These are phyloP conservation scores for Hipparchia sbordonii DNA, from an alignment of 2,888 invertebrate genomes.

Conservation along the genomic window DNA sequence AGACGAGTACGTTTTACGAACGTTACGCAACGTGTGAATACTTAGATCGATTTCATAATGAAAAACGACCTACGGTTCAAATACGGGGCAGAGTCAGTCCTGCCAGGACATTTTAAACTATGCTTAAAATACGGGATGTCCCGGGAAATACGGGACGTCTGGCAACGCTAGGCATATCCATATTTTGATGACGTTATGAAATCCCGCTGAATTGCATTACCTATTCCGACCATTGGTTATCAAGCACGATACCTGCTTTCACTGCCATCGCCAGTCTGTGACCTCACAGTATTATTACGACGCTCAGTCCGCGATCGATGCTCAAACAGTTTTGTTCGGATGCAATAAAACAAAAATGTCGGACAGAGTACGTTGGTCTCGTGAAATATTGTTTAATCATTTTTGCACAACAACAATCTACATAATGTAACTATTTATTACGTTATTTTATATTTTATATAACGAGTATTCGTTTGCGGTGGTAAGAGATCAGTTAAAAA, in stretches of 20 bases:
- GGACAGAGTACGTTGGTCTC: no score
- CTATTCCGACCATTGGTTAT: neutral
- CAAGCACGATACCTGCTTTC: slow-evolving; percentile 15
- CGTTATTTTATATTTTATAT: slow-evolving; percentile 26
- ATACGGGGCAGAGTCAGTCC: no score
- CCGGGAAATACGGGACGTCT: no score
- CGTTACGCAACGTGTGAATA: no score
- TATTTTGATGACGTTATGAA: no score
- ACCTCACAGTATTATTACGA: slow-evolving; percentile 32
- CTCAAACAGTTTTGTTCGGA: slow-evolving; percentile 27
- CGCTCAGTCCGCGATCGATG: slow-evolving; percentile 30
- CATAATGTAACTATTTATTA: slow-evolving; percentile 14
- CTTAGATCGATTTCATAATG: no score
- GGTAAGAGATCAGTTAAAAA: slow-evolving; percentile 26
- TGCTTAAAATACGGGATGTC: no score
- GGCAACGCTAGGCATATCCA: no score
- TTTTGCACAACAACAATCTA: slow-evolving; percentile 8
- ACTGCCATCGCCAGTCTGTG: slow-evolving; percentile 33
- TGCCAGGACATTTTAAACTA: no score
- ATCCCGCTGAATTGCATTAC: no score
- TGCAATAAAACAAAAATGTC: slow-evolving; percentile 9
- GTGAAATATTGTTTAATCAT: slow-evolving; percentile 11
- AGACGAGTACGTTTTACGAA: no score
- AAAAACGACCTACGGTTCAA: no score
- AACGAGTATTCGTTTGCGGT: slow-evolving; percentile 27